Evolutionary conservation across 2,888 invertebrate genomes (phyloP), one percentile per base, ranked within the genome.

Genomic region (Odontocerum albicorne): DNA sequence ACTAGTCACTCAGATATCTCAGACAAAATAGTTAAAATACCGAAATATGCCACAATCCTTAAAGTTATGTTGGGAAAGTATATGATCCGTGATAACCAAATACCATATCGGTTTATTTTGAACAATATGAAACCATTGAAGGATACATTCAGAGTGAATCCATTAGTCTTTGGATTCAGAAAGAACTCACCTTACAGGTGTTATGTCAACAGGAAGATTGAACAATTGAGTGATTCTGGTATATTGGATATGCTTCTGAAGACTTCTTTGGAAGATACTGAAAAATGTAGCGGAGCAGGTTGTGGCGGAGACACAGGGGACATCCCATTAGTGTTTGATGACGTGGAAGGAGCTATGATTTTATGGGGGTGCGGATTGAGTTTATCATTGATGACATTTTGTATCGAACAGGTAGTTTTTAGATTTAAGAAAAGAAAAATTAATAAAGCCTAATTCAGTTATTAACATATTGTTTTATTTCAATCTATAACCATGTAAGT

Each of bases 301-400:
- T 21, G 16, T 10, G 12, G 4, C 10, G 8, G n/a, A 3, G 21
- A 19, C 17, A 10, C 40, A 12, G 21, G 17, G 8, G 17, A 40
- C 21, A 4, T 4, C 3, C 20, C 40, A 3, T 12, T 40, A 13
- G 21, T 10, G 4, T 20, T 40, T 10, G 21, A 21, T 2, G 20
- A 40, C 4, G 21, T 40, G 3, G 40, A 40, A 40, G 40, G 40
- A 10, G 40, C 17, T 2, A 40, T 40, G 21, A 20, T 40, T 3
- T 12, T 40, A 6, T 40, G 40, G 40, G 40, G 40, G 10, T 19
- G 10, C n/a, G 40, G 40, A 2, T 3, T 40, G n/a, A 20, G 8
- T 12, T 19, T 19, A 4, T 7, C 40, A 10, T 6, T 21, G 8
- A 2, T 20, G 10, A 16, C 17, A 10, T 40, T 19, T 19, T 3